These are phyloP conservation scores for Callinectes sapidus DNA, from an alignment of 2,888 invertebrate genomes.

Conservation along the genomic window DNA sequence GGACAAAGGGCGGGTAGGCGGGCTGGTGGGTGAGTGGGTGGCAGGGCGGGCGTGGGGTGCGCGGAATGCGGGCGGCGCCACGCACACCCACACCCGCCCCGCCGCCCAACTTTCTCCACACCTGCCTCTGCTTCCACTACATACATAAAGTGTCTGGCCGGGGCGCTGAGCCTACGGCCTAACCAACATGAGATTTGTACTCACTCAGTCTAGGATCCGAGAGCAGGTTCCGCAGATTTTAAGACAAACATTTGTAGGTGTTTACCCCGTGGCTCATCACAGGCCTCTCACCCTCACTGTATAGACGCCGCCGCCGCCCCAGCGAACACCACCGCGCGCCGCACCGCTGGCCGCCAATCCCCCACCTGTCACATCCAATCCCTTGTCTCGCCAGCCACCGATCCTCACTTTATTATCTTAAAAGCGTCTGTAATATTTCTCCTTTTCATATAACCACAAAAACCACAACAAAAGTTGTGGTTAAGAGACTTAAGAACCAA, in stretches of 20 bases:
- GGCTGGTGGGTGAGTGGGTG: conserved; percentile 40
- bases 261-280: conserved; percentile 51
- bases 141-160: neutral
- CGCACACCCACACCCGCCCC: conserved; percentile 56
- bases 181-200: neutral
- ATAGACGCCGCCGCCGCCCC: neutral
- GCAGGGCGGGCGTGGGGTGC: conserved; percentile 56
- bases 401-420: neutral
- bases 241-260: conserved; percentile 59
- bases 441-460: conserved; percentile 62
- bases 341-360: neutral
- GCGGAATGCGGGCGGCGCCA: conserved; percentile 71
- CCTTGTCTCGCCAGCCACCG: neutral
- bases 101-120: conserved; percentile 67
- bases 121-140: neutral
- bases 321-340: neutral
- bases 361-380: neutral
- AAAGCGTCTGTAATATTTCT: conserved; percentile 56
- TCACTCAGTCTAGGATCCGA: conserved; percentile 56
- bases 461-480: conserved; percentile 70
- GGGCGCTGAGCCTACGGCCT: neutral
- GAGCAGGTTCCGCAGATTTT: conserved; percentile 41
- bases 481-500: conserved; percentile 47
- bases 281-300: conserved; percentile 47
- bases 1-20: conserved; percentile 44